These are phyloP conservation scores for Globodera rostochiensis DNA, from an alignment of 1,140 invertebrate genomes.

Conservation along the genomic window DNA sequence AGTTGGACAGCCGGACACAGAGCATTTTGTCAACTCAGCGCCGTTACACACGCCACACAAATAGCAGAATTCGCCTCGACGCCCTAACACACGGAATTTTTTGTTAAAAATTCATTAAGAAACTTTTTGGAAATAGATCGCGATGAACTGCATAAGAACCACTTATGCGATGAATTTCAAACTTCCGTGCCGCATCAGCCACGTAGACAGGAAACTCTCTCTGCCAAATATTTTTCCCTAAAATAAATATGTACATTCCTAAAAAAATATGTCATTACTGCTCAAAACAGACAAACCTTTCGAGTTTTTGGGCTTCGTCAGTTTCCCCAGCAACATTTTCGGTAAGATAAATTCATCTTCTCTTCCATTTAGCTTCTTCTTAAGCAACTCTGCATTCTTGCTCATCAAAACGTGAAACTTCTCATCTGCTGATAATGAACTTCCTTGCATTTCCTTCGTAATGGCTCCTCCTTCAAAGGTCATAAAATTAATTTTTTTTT, in stretches of 20 bases:
- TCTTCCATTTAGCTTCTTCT: background rate
- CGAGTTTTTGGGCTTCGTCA: background rate
- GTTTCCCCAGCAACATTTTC: background rate
- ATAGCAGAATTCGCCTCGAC: slow-evolving; percentile 21
- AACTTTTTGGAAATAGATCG: slow-evolving; percentile 24
- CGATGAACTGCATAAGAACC: background rate
- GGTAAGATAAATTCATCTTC: background rate
- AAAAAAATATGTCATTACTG: background rate
- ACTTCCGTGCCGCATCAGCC: background rate
- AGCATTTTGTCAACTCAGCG: slow-evolving; percentile 17
- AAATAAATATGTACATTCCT: background rate
- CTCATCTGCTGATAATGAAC: background rate
- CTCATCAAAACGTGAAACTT: background rate
- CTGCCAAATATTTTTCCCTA: background rate
- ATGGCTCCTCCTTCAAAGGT: background rate
- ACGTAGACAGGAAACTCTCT: background rate
- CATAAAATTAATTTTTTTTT: background rate
- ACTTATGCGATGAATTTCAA: background rate
- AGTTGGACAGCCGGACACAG: slow-evolving; percentile 12
- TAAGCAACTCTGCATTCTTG: background rate
- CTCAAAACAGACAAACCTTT: background rate
- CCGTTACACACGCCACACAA: slow-evolving; percentile 12
- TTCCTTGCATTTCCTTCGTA: background rate
- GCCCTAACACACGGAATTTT: slow-evolving; percentile 1
- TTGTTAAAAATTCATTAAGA: background rate